Evolutionary conservation across 2,888 invertebrate species (phyloP).

Genomic region (Auanema sp.): DNA sequence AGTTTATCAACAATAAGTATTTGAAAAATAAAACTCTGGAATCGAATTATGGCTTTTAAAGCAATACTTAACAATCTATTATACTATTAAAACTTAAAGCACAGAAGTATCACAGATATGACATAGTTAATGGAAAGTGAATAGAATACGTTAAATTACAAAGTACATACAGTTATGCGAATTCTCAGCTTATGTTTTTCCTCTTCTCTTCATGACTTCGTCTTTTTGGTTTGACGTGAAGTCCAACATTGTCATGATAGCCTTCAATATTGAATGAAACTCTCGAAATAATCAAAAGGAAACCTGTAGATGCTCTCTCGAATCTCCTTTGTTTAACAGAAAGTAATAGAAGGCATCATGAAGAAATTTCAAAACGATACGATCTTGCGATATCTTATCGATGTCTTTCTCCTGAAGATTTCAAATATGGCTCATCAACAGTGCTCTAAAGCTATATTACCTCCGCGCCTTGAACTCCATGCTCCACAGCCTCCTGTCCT

Average conservation of each 20-base stretch:
- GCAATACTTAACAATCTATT: too few species aligned
- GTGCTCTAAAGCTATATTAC: background rate
- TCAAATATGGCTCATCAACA: background rate
- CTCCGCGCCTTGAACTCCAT: too few species aligned
- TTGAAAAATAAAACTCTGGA: too few species aligned
- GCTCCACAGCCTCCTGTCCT: slow-evolving; percentile 60
- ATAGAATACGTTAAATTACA: too few species aligned
- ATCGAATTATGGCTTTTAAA: too few species aligned
- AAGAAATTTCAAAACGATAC: slow-evolving; percentile 85
- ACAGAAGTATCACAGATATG: too few species aligned
- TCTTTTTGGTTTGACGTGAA: slow-evolving; percentile 61
- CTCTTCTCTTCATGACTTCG: slow-evolving; percentile 33
- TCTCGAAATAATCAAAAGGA: background rate
- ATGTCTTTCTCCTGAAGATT: slow-evolving; percentile 30
- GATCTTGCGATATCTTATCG: slow-evolving; percentile 73
- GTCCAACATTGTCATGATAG: slow-evolving; percentile 83
- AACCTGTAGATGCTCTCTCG: slow-evolving; percentile 78
- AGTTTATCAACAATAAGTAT: too few species aligned
- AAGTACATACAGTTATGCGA: too few species aligned
- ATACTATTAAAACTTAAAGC: too few species aligned
- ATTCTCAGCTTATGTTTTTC: slow-evolving; percentile 1
- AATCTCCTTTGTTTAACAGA: slow-evolving; percentile 79
- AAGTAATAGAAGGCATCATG: slow-evolving; percentile 91
- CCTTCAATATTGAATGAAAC: slow-evolving; percentile 66
- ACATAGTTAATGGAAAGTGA: too few species aligned